Base-by-base conservation (phyloP, 2,113 vertebrate species). In the Nesogale talazaci region DNA sequence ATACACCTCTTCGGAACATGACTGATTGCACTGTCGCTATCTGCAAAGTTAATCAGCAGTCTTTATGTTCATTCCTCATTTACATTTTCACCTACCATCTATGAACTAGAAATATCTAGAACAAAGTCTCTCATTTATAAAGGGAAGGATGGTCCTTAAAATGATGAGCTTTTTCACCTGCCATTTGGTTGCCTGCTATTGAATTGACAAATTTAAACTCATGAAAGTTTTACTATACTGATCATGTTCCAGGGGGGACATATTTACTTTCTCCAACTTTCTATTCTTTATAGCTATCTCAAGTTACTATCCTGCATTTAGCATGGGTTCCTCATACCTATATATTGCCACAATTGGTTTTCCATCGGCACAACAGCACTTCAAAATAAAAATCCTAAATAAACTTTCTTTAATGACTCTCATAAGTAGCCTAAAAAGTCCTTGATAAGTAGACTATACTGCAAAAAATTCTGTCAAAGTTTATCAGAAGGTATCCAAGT, bases 171-270 rank as follows among this genome's bases (percentile, higher is more conserved):
- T 72, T 92, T 59, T 93, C 72, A 85, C 75, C 36, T 88, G 12
- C 7, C 56, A 56, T 1, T 52, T 52, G 46, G 57, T 74, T 88
- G 61, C 29, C 16, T 95, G 14, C 25, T 29, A 59, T 2, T 80
- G 40, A 90, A 83, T 9, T 88, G 36, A 77, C 16, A 94, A 63
- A 92, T 46, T 46, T 79, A 93, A 95, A 77, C 23, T 20, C 70
- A 93, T 46, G n/a, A 46, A 93, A 92, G 15, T 56, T 87, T 77
- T 80, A 94, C 69, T 88, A n/a, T n/a, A 86, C 46, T 52, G 9
- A 81, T 90, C 38, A 77, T 3, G 46, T 31, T 67, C 94, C 25
- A 42, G 1, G 12, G 31, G 72, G 20, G 34, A 29, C 63, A 84
- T 59, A 65, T 65, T 74, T 93, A 36, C 92, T 56, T 93, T 93